Evolutionary conservation across 1,140 invertebrate species (phyloP), one percentile per base, ranked within the genome.

Genomic region (Spodoptera frugiperda): DNA sequence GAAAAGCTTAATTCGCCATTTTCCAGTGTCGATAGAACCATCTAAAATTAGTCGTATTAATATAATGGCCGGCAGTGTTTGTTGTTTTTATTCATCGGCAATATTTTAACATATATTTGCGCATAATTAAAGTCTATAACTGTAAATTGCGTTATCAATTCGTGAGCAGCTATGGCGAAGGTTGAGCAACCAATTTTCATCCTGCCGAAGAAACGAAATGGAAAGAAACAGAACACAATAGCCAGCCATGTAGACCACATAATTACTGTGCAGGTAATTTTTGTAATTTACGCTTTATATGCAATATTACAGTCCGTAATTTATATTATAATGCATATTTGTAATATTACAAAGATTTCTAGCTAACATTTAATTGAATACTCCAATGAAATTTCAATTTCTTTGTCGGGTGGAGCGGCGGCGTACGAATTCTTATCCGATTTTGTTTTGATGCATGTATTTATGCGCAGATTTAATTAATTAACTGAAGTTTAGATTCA

Each of bases 161-260:
- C 21, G 39, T 51, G 15, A 10, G 15, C 15, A 49, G 73, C 79
- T 63, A 94, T 94, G 89, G 91, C 93, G 57, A 88, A 94, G 85
- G 94, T 95, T 63, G 95, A 95, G 84, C 95, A 94, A 84, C 95
- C 95, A 54, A 88, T 95, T 82, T 95, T 96, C 78, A 95, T 95
- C 84, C 89, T 95, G 72, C 95, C 95, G 21, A 95, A 95, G 77
- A 95, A 95, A 86, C 91, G 95, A 81, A 95, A 93, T 79, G 94
- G 95, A 30, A 95, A 96, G 81, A 95, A 95, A 82, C 83, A 83
- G 63, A 94, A 91, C 79, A 79, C 86, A 4, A 82, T 89, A 73
- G 89, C 93, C 49, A 95, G 94, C 77, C 95, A 95, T 91, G 95
- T 95, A 15, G 95, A 96, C 80, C 95, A 95, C 78, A 95, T 96